phyloP scores from a whole-genome alignment of 1,140 invertebrate genomes.

The Metopolophium dirhodum region DNA sequence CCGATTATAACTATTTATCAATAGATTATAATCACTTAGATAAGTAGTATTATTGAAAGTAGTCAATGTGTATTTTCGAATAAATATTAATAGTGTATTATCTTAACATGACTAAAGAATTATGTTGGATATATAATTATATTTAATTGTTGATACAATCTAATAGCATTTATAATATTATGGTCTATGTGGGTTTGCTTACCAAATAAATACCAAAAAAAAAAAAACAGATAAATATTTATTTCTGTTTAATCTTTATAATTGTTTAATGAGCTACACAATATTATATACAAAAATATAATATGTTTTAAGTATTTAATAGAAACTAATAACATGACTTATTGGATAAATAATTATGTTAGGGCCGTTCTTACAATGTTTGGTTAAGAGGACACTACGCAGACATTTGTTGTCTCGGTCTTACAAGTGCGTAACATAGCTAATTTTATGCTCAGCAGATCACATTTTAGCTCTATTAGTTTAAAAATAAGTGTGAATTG shows the following conservation, averaged over 20 bases:
- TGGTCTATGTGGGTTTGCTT: neutral
- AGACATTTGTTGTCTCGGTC: too few species aligned
- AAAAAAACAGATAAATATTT: neutral
- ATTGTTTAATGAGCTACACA: neutral
- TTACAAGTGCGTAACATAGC: too few species aligned
- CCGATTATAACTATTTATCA: neutral
- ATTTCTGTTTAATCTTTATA: neutral
- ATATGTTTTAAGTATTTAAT: neutral
- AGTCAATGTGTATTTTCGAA: neutral
- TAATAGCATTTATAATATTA: neutral
- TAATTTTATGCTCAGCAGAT: too few species aligned
- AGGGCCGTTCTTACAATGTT: too few species aligned
- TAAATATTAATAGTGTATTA: neutral
- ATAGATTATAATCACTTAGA: neutral
- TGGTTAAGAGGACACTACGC: too few species aligned
- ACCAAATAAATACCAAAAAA: neutral
- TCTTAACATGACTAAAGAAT: neutral
- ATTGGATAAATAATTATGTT: neutral
- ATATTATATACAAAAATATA: neutral
- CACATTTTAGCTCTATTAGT: too few species aligned
- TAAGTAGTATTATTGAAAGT: neutral
- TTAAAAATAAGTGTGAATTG: too few species aligned
- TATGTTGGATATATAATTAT: neutral
- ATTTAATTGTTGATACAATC: neutral
- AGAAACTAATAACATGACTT: neutral